Evolutionary conservation across 1,140 invertebrate genomes (phyloP).

Genomic region (Sarcophaga peregrina): DNA sequence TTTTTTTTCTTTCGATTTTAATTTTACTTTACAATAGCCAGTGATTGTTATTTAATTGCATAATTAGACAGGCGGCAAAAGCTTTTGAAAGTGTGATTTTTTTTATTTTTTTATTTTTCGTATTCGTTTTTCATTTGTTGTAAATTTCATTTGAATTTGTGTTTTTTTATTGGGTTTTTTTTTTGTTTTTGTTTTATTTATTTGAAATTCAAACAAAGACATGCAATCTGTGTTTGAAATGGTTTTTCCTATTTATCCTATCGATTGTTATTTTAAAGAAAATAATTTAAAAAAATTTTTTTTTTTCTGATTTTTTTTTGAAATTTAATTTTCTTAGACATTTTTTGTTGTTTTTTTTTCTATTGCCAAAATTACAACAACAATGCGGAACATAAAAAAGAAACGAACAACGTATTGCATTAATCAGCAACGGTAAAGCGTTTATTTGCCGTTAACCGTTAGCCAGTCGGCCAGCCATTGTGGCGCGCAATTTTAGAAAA

Average conservation of each 20-base stretch:
- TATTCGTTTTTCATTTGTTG: too few relatives aligned
- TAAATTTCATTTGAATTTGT: too few relatives aligned
- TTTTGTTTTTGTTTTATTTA: not conserved
- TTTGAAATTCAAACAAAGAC: not conserved
- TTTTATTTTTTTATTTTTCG: not conserved
- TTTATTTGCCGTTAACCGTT: not conserved
- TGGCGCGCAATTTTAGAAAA: not conserved
- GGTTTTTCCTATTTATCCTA: not conserved
- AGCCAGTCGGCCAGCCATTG: constrained; percentile 32
- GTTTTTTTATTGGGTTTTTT: too few relatives aligned
- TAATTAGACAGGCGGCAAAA: constrained; percentile 20
- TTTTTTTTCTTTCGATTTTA: too few relatives aligned
- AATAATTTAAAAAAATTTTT: not conserved
- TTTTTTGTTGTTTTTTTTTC: not conserved
- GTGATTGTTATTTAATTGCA: constrained; percentile 36
- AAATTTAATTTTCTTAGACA: too few relatives aligned
- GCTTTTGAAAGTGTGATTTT: not conserved
- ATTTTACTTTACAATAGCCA: not conserved
- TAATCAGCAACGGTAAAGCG: not conserved
- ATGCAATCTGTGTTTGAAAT: not conserved
- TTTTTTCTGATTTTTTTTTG: too few relatives aligned
- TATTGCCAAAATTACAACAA: not conserved
- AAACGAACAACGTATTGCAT: not conserved
- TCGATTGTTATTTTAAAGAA: not conserved
- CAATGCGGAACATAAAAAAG: not conserved